Conservation (phyloP, 2,888 invertebrate species). For the Cephonodes hylas region DNA sequence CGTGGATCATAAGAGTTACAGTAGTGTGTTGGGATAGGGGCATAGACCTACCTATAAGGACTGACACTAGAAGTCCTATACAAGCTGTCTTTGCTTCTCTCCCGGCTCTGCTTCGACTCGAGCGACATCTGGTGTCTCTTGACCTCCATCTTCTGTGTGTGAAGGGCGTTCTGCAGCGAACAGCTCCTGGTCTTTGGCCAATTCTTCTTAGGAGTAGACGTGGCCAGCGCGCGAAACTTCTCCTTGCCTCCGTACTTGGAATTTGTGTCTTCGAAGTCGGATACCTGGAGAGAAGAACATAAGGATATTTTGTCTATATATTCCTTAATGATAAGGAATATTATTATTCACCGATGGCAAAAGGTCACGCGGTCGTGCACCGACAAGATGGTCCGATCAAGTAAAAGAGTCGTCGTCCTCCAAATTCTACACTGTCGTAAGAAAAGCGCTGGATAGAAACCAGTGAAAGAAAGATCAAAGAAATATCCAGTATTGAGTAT, state of each 20-base stretch:
- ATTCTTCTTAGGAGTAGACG: slow-evolving; percentile 55
- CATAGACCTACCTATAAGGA: background rate
- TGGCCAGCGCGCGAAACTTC: slow-evolving; percentile 45
- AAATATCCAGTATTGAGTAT: background rate
- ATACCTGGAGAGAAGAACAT: slow-evolving; percentile 49
- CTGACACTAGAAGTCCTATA: slow-evolving; percentile 45
- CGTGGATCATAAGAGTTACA: too few relatives aligned
- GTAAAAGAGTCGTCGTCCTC: too few relatives aligned
- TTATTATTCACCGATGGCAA: too few relatives aligned
- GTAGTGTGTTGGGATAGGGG: too few relatives aligned
- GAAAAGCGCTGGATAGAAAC: too few relatives aligned
- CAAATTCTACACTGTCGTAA: too few relatives aligned
- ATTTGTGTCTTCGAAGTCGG: slow-evolving; percentile 65
- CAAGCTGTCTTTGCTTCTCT: slow-evolving; percentile 37
- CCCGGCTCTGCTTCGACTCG: slow-evolving; percentile 33
- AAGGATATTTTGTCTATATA: too few relatives aligned
- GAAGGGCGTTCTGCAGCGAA: slow-evolving; percentile 45
- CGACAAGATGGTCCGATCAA: too few relatives aligned
- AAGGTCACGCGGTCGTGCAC: too few relatives aligned
- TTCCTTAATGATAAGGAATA: too few relatives aligned
- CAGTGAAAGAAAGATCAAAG: too few relatives aligned
- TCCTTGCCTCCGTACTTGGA: slow-evolving; percentile 53
- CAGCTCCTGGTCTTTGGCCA: slow-evolving; percentile 47
- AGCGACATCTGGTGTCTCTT: slow-evolving; percentile 29
- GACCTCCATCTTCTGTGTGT: slow-evolving; percentile 25